Base-by-base conservation (phyloP, 2,797 vertebrate genomes). In the Buceros bicornis region DNA sequence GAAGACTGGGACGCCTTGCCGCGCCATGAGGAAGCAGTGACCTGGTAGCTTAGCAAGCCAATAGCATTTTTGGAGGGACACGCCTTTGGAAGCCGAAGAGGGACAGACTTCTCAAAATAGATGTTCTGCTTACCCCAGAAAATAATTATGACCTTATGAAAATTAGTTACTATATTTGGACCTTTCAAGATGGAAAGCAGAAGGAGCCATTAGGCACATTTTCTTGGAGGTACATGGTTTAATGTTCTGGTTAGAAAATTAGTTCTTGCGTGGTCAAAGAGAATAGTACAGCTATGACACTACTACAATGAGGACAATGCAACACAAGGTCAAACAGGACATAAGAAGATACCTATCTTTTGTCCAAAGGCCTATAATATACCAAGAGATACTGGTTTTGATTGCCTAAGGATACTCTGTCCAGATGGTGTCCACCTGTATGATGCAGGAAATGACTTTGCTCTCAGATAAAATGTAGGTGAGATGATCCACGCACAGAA, bases 371-470 rank as follows among this genome's bases (percentile, higher is more conserved):
- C 47, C 95, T 81, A 33, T 31, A 96, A 60, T 84, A 87, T 93
- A 95, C 86, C 89, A 74, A 80, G 84, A 94, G 40, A 88, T 47
- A 91, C 66, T 13, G 6, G 80, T 31, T 94, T 33, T 50, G 90
- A 81, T 48, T 92, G 94, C 87, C 73, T 73, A 51, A 65, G 92
- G 93, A 84, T 73, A 82, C 62, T 89, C 85, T 82, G 81, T 83
- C 89, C 96, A 97, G 96, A 96, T 95, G 97, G 97, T 62, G 66
- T 86, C 94, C 94, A 92, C 93, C 94, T 95, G 94, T 54, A 73
- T 40, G 74, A 82, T 83, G 76, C 40, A 86, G 73, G 58, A 97
- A 97, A 93, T 84, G 1, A 85, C 81, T 85, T 51, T 65, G 70
- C 81, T 82, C 60, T 90, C 89, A 90, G 87, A 93, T 70, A 80